Evolutionary conservation across 2,797 vertebrate genomes (phyloP), one percentile per base, ranked within the genome.

Genomic region (Mycteria americana): DNA sequence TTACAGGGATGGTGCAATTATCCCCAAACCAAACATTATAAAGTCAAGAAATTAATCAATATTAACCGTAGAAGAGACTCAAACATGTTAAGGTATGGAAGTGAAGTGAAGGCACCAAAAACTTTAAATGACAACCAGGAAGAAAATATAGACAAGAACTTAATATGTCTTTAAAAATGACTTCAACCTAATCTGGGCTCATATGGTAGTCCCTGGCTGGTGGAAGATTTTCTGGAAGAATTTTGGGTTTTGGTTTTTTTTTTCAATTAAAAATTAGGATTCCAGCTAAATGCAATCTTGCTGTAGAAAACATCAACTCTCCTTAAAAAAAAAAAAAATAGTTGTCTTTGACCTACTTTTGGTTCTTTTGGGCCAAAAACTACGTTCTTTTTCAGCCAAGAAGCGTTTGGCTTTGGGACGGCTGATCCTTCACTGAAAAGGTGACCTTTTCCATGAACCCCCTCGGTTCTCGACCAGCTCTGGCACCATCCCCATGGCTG

Each of bases 51-150:
- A 97, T 95, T 93, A 95, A 97, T 78, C 85, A 92, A 86, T 95
- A 91, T 92, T 93, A 96, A 97, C 92, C 18, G 10, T 92, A 96
- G 95, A 96, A 97, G 95, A 97, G 96, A 97, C 95, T 96, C 85
- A 97, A 97, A 95, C 94, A 93, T 97, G 97, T 97, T 93, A 95
- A 94, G 96, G 91, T 95, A 96, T 97, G 96, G 96, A 97, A 97
- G 96, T 96, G 97, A 96, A 96, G 96, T 95, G 94, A 96, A 97
- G 96, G 96, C 94, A 97, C 96, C 97, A 95, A 94, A 97, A 89
- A 95, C 95, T 97, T 96, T 89, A 91, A 93, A 96, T 96, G 97
- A 97, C 93, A 94, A 96, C 65, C 96, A 97, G 95, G 96, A 97
- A 95, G 96, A 96, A 97, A 97, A 94, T 95, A 95, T 96, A 97